A percentile compares a stretch with the other conserved stretches of the same genome.
Conservation (phyloP, 2,888 invertebrate species). For the Ditula angustiorana region DNA sequence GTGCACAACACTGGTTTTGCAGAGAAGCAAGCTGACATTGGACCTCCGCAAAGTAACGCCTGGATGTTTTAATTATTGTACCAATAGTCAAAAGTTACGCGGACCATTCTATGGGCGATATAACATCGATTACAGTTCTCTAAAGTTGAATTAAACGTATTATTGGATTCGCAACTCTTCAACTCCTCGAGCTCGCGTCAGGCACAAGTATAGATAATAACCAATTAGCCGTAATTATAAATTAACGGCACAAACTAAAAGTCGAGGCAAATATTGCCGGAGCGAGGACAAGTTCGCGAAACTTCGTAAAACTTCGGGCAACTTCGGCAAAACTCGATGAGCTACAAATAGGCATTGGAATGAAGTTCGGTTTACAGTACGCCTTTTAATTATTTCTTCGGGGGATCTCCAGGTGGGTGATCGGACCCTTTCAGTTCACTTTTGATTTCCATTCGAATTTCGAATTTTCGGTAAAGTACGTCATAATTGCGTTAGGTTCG, state of each 20-base stretch:
- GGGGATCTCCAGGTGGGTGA: slow-evolving; percentile 71
- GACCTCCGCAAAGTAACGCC: too few species aligned
- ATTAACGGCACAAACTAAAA: slow-evolving; percentile 74
- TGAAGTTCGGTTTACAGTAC: slow-evolving; percentile 79
- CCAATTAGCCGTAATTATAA: slow-evolving; percentile 79
- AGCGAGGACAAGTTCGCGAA: slow-evolving; percentile 58
- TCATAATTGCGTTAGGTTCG: slow-evolving; percentile 56
- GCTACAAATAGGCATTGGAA: slow-evolving; percentile 83
- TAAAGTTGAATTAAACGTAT: neutral
- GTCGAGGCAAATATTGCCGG: slow-evolving; percentile 74
- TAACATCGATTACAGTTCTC: neutral
- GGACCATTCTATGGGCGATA: neutral
- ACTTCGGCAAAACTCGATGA: slow-evolving; percentile 70
- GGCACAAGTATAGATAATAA: slow-evolving; percentile 51
- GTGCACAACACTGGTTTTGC: too few species aligned
- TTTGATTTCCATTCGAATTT: slow-evolving; percentile 60
- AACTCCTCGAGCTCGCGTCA: slow-evolving; percentile 4
- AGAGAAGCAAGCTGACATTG: too few species aligned
- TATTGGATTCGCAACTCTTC: neutral
- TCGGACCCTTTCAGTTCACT: slow-evolving; percentile 56
- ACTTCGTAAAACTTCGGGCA: slow-evolving; percentile 59
- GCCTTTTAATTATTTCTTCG: slow-evolving; percentile 83
- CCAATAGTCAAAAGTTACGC: neutral
- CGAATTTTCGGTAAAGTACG: slow-evolving; percentile 49
- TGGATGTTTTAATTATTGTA: too few species aligned